Evolutionary conservation across 2,113 vertebrate genomes (phyloP).

Genomic region (Romanogobio albipinnatus): DNA sequence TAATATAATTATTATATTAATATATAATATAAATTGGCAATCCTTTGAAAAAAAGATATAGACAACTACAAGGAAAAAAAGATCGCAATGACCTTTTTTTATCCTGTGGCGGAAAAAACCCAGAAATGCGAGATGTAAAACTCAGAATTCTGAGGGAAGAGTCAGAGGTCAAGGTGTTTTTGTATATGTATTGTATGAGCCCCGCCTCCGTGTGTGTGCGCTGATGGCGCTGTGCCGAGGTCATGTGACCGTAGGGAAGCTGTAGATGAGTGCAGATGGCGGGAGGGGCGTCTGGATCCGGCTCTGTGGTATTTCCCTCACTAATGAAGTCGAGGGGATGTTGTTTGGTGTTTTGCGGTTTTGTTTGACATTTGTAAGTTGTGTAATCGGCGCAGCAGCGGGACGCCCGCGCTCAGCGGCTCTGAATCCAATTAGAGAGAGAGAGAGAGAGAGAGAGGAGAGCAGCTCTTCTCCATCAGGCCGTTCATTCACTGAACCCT

Average conservation of each 20-base stretch:
- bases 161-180: no score
- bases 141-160: neutral
- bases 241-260: no score
- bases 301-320: slow-evolving; percentile 37
- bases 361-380: slow-evolving; percentile 69
- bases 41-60: no score
- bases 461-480: neutral
- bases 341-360: slow-evolving; percentile 59
- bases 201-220: no score
- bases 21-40: no score
- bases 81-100: no score
- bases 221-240: no score
- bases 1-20: no score
- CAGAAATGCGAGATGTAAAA: neutral
- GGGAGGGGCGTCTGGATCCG: neutral
- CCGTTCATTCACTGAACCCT: no score
- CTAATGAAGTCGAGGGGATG: slow-evolving; percentile 60
- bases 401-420: neutral
- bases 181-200: no score
- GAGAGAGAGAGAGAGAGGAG: neutral
- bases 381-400: slow-evolving; percentile 64
- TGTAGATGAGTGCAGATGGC: neutral
- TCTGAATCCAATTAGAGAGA: slow-evolving; percentile 38
- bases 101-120: no score
- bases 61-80: no score